Conservation (phyloP, 1,140 invertebrate genomes). For the Lordiphosa clarofinis region DNA sequence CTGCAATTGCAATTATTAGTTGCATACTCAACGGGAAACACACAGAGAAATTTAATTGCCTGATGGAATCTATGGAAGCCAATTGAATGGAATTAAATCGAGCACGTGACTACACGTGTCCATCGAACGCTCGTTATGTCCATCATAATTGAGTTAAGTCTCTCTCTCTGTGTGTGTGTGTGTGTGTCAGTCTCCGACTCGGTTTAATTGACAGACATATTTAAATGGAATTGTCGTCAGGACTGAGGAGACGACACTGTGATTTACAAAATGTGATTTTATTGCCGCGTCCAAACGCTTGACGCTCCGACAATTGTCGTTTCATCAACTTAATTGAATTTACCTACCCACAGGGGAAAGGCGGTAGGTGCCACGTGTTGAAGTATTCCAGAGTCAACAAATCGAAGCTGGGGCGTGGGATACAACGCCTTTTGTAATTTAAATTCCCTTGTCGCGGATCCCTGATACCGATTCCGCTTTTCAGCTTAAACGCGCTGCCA, state of each 20-base stretch:
- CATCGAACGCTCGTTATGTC: constrained; percentile 44
- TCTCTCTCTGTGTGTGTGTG: neutral
- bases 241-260: constrained; percentile 19
- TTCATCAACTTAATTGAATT: constrained; percentile 76
- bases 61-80: constrained; percentile 38
- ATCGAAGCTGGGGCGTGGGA: too few relatives aligned
- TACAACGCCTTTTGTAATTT: constrained; percentile 22
- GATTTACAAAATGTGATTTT: constrained; percentile 42
- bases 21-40: constrained; percentile 19
- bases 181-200: neutral
- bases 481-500: neutral
- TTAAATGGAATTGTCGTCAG: constrained; percentile 43
- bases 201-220: constrained; percentile 61
- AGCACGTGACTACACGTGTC: constrained; percentile 43
- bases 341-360: constrained; percentile 19
- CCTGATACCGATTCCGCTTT: constrained; percentile 1
- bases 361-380: constrained; percentile 1
- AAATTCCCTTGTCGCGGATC: constrained; percentile 39
- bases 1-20: constrained; percentile 33
- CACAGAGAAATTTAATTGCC: constrained; percentile 20
- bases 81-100: constrained; percentile 73
- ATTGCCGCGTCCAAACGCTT: constrained; percentile 33
- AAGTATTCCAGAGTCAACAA: constrained; percentile 3
- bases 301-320: constrained; percentile 52
- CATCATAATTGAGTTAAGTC: constrained; percentile 49